Conservation (phyloP, 2,888 invertebrate genomes). For the Cryptus viduatorius region DNA sequence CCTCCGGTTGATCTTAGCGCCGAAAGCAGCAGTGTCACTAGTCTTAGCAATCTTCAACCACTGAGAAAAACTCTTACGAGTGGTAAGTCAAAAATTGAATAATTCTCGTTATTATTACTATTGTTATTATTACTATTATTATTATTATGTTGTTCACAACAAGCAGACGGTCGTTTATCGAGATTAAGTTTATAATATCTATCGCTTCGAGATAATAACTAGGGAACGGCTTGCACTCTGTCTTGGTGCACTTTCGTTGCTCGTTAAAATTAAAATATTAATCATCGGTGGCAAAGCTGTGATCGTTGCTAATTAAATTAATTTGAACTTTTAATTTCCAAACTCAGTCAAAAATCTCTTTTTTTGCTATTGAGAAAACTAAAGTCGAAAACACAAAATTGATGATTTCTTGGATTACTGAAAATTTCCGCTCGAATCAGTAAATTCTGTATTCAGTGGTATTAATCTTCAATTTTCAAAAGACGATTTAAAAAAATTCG, state of each 20-base stretch:
- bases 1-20: conserved; percentile 94
- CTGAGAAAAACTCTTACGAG: conserved; percentile 92
- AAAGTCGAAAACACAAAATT: neutral
- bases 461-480: neutral
- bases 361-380: neutral
- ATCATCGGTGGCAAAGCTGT: conserved; percentile 57
- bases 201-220: conserved; percentile 62
- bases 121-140: conserved; percentile 28
- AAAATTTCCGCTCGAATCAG: neutral
- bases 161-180: conserved; percentile 55
- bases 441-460: neutral
- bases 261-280: conserved; percentile 66
- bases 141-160: conserved; percentile 24
- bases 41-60: conserved; percentile 93
- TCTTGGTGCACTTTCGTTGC: conserved; percentile 76
- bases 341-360: neutral
- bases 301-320: neutral
- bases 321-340: neutral
- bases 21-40: conserved; percentile 98
- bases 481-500: neutral
- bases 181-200: conserved; percentile 27
- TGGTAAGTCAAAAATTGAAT: conserved; percentile 85
- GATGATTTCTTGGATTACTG: neutral
- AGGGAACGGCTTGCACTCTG: conserved; percentile 71
- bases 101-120: conserved; percentile 20